Conservation (phyloP, 2,113 vertebrate genomes). For the Aptenodytes forsteri region DNA sequence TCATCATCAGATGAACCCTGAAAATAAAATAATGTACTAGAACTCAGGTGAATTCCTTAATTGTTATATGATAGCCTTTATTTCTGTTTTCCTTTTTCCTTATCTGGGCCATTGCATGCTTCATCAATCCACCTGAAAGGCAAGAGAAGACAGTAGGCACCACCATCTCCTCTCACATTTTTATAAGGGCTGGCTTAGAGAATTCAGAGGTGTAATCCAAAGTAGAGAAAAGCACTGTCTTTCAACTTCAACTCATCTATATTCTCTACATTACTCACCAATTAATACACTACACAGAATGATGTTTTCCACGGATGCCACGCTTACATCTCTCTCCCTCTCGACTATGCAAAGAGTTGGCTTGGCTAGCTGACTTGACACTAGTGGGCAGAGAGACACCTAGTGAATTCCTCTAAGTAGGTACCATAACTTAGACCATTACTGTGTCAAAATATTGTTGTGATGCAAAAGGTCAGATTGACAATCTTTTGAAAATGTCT, state of each 20-base stretch:
- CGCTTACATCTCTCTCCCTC: not conserved
- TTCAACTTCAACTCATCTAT: not conserved
- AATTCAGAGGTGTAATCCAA: not conserved
- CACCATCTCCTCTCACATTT: not conserved
- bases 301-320: not conserved
- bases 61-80: not conserved
- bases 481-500: not conserved
- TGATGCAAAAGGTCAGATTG: conserved; percentile 25
- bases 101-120: not conserved
- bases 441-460: not conserved
- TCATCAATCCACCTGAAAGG: not conserved
- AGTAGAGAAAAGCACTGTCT: not conserved
- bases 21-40: not conserved
- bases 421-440: not conserved
- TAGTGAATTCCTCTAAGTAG: not conserved
- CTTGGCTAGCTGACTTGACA: not conserved
- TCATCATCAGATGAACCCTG: not conserved
- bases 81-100: not conserved
- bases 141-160: not conserved
- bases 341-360: not conserved
- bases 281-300: not conserved
- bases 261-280: not conserved
- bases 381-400: not conserved
- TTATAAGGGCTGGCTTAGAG: not conserved
- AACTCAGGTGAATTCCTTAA: not conserved